Evolutionary conservation across 2,113 vertebrate genomes (phyloP).

Genomic region (Diphyllodes magnificus): DNA sequence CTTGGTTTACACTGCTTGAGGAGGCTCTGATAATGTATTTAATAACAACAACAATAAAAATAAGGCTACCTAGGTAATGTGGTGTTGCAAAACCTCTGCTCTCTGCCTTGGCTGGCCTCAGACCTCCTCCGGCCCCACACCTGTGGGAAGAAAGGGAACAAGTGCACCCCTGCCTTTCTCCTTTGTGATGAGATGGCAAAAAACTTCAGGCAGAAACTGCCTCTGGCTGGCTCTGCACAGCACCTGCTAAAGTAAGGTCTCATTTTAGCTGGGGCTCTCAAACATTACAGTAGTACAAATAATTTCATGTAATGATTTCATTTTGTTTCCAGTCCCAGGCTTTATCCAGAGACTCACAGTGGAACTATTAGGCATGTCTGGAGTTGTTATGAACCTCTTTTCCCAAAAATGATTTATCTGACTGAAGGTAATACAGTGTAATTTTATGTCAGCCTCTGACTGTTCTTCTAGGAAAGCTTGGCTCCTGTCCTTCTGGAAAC

Average conservation of each 20-base stretch:
- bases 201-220: background rate
- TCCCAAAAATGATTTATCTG: conserved; percentile 31
- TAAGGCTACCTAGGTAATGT: background rate
- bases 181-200: background rate
- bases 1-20: background rate
- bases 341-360: background rate
- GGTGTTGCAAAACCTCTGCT: background rate
- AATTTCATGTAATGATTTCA: conserved; percentile 40
- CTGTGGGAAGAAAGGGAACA: background rate
- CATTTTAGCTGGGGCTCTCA: background rate
- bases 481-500: background rate
- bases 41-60: background rate
- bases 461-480: background rate
- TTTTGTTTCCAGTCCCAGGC: background rate
- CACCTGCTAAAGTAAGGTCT: background rate
- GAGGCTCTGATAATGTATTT: background rate
- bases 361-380: conserved; percentile 24
- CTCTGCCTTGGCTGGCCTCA: background rate
- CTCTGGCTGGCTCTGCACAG: background rate
- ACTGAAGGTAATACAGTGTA: background rate
- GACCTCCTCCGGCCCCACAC: background rate
- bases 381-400: conserved; percentile 12
- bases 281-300: background rate
- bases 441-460: background rate
- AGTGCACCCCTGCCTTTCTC: background rate